Evolutionary conservation across 2,888 invertebrate genomes (phyloP).

Genomic region (Aspidapion aeneum): DNA sequence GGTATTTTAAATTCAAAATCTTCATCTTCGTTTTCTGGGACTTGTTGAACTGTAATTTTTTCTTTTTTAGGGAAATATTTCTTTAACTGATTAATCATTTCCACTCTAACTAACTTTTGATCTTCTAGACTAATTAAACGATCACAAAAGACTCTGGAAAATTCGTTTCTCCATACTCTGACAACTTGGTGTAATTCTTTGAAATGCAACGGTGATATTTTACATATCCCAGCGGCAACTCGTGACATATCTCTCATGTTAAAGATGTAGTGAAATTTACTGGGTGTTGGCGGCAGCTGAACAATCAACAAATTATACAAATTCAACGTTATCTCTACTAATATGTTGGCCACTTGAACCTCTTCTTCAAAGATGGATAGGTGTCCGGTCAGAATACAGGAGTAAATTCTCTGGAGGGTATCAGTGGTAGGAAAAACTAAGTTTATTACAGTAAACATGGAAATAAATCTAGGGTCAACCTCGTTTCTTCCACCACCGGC

Average conservation of each 20-base stretch:
- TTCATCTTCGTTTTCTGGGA: constrained; percentile 26
- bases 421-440: constrained; percentile 77
- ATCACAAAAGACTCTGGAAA: constrained; percentile 82
- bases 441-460: constrained; percentile 86
- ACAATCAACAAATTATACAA: constrained; percentile 76
- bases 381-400: constrained; percentile 78
- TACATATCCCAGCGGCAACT: constrained; percentile 71
- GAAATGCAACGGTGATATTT: constrained; percentile 70
- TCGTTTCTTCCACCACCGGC: constrained; percentile 88
- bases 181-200: constrained; percentile 66
- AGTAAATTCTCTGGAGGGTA: constrained; percentile 78
- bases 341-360: constrained; percentile 61
- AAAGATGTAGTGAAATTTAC: constrained; percentile 93
- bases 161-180: constrained; percentile 90
- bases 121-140: constrained; percentile 71
- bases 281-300: constrained; percentile 86
- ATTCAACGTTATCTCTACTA: constrained; percentile 77
- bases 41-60: constrained; percentile 39
- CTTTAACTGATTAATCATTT: constrained; percentile 59
- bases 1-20: constrained; percentile 29
- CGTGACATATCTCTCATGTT: constrained; percentile 88
- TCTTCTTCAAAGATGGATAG: constrained; percentile 64
- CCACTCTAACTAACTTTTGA: constrained; percentile 56
- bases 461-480: constrained; percentile 87
- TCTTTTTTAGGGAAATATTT: constrained; percentile 55